Base-by-base conservation (phyloP, 1,140 invertebrate genomes). In the Formica exsecta region DNA sequence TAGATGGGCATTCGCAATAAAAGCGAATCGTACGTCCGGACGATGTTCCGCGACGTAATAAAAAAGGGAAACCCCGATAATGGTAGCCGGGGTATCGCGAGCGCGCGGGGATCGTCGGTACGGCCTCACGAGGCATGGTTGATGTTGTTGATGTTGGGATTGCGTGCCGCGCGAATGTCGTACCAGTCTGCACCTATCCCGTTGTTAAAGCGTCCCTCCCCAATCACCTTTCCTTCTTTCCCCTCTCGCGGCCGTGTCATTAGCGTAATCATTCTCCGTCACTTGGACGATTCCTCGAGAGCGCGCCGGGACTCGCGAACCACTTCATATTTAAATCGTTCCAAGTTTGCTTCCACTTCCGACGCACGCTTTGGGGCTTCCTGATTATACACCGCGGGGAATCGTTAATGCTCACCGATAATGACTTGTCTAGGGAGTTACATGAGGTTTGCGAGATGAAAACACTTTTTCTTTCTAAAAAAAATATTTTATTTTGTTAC, bases 201-300 rank as follows among this genome's bases (percentile, higher is more conserved):
- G 73, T 86, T 86, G 80, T 87, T 89, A 86, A 87, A 44, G 70
- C 68, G 54, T 86, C 71, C 62, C n/a, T 68, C 4, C 29, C 19
- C 51, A 22, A 22, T 41, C 41, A 41, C 13, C 19, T 25, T 29
- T n/a, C 19, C 29, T 9, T 25, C 68, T 64, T 59, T 59, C 25
- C 81, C 79, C 25, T 44, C 75, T 79, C 87, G 85, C 84, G 64
- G 66, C n/a, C 48, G 83, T 89, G 86, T 93, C 92, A 92, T 93
- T 93, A 93, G 88, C 92, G 92, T 93, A 92, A 93, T 93, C 91
- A 93, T 89, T 93, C 92, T 90, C 91, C 91, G 92, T 93, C 92
- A 93, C 91, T 93, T 92, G 86, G 86, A 87, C 76, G 81, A 86
- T 88, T 91, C 83, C 65, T 88, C 87, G 73, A 89, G 76, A 87